Percentiles rank a stretch among this genome's conserved stretches.
Conservation (phyloP, 2,113 vertebrate genomes). For the Myiopsitta monachus region DNA sequence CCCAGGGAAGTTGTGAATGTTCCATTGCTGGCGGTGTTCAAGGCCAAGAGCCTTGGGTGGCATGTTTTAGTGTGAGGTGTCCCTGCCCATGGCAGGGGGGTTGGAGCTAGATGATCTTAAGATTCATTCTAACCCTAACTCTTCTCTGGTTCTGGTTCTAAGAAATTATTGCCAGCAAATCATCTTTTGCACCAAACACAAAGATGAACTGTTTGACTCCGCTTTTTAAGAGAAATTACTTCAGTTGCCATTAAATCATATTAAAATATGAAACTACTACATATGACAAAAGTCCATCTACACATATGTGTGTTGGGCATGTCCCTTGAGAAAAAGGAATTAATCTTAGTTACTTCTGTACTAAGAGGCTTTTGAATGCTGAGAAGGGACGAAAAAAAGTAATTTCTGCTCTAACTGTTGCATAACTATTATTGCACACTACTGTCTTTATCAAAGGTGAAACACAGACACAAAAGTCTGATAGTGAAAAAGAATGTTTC, state of each 20-base stretch:
- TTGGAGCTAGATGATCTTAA: no score
- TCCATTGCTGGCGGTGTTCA: no score
- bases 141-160: no score
- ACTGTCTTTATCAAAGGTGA: neutral
- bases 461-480: neutral
- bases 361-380: neutral
- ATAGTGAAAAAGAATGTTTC: neutral
- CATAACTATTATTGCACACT: neutral
- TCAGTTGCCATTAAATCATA: neutral
- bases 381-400: neutral
- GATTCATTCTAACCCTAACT: no score
- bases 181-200: neutral
- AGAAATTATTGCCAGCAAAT: neutral
- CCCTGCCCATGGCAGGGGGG: no score
- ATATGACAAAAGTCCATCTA: neutral
- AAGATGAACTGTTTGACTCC: neutral
- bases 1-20: no score
- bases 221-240: neutral
- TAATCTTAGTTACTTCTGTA: neutral
- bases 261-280: neutral
- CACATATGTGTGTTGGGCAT: neutral
- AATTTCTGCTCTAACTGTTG: neutral
- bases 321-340: neutral
- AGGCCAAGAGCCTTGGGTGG: no score
- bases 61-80: no score